phyloP scores from a whole-genome alignment of 2,113 vertebrate genomes.

The Semnornis frantzii region DNA sequence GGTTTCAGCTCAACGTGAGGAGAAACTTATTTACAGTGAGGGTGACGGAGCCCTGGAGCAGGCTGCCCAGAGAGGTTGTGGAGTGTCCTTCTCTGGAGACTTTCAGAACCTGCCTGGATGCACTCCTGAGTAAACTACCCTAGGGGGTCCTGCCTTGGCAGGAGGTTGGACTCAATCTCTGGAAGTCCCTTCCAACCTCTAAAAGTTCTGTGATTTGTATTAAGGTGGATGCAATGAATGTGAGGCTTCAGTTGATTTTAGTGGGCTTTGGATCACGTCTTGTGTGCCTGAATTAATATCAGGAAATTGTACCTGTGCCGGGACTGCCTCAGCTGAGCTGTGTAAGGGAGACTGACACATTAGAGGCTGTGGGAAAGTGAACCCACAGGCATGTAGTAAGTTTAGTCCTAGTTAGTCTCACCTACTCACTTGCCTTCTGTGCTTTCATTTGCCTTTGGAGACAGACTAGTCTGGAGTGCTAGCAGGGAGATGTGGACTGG shows the following conservation, averaged over 20 bases:
- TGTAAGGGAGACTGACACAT: constrained; percentile 57
- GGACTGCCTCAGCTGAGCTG: constrained; percentile 63
- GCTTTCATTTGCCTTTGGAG: constrained; percentile 61
- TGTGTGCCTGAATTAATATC: not conserved
- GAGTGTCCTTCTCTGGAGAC: too few species aligned
- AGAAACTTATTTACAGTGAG: too few species aligned
- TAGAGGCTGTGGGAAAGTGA: constrained; percentile 65
- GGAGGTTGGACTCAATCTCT: too few species aligned
- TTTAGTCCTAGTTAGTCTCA: constrained; percentile 63
- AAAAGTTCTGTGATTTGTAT: not conserved
- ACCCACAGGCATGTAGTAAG: constrained; percentile 65
- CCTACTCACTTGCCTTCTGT: constrained; percentile 50
- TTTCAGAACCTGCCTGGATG: too few species aligned
- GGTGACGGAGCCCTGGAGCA: too few species aligned
- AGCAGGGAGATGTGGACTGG: not conserved
- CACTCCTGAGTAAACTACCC: too few species aligned
- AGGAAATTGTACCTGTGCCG: constrained; percentile 20
- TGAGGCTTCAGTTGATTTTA: not conserved
- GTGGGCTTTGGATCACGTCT: not conserved
- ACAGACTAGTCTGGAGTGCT: constrained; percentile 4
- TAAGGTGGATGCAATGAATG: not conserved
- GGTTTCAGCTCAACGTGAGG: too few species aligned
- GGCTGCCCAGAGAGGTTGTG: too few species aligned
- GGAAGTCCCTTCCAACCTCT: too few species aligned
- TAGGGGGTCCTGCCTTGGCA: too few species aligned